Conservation (phyloP, 2,888 invertebrate genomes). For the Baronia brevicornis region DNA sequence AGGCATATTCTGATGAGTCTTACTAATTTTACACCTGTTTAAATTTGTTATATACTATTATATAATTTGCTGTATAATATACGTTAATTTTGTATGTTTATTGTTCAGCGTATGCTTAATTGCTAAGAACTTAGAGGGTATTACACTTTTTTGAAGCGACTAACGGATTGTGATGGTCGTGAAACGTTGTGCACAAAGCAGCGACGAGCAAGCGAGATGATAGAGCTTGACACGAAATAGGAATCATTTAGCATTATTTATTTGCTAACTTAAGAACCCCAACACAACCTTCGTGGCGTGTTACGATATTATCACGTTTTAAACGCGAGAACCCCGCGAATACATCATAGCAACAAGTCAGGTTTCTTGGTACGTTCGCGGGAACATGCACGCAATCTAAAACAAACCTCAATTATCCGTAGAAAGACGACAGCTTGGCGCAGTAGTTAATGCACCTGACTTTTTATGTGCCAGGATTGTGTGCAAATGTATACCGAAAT, state of each 20-base stretch:
- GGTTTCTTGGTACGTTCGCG: slow-evolving; percentile 8
- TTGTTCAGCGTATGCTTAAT: not conserved
- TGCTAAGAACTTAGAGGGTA: too few relatives aligned
- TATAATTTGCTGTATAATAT: too few relatives aligned
- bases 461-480: too few relatives aligned
- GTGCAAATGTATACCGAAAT: too few relatives aligned
- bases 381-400: slow-evolving; percentile 10
- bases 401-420: slow-evolving; percentile 11
- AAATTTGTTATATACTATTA: too few relatives aligned
- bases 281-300: slow-evolving; percentile 14
- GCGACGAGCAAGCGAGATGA: slow-evolving; percentile 13
- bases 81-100: too few relatives aligned
- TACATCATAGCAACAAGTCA: slow-evolving; percentile 14
- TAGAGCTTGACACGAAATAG: slow-evolving; percentile 13
- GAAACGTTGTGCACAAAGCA: slow-evolving; percentile 8
- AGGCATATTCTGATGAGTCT: too few relatives aligned
- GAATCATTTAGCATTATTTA: slow-evolving; percentile 15
- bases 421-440: too few relatives aligned
- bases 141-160: slow-evolving; percentile 6
- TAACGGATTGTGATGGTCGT: slow-evolving; percentile 5
- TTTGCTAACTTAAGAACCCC: slow-evolving; percentile 12
- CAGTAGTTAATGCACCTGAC: too few relatives aligned
- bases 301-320: slow-evolving; percentile 13
- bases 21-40: too few relatives aligned
- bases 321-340: slow-evolving; percentile 12